phyloP scores from a whole-genome alignment of 2,888 invertebrate species.

The Eulithis prunata region DNA sequence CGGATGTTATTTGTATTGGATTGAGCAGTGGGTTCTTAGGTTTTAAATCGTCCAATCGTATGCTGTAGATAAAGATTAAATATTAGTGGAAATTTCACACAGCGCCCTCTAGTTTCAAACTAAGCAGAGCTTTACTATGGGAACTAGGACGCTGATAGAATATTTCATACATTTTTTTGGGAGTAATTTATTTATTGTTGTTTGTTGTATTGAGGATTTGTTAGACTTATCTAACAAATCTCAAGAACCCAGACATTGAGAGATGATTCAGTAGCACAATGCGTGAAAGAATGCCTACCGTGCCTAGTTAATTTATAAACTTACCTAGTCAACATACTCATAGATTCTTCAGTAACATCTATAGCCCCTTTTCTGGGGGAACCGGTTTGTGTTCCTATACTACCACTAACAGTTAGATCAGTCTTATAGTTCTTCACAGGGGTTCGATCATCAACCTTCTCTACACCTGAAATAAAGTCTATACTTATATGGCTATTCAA shows the following conservation, averaged over 20 bases:
- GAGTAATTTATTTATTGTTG: too few relatives aligned
- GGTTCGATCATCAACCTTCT: conserved; percentile 62
- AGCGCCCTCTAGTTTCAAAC: too few relatives aligned
- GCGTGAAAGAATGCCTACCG: too few relatives aligned
- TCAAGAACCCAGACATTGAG: too few relatives aligned
- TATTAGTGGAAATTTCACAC: too few relatives aligned
- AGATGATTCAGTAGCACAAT: too few relatives aligned
- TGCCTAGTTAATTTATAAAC: too few relatives aligned
- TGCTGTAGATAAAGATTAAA: conserved; percentile 56
- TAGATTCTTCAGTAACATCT: conserved; percentile 55
- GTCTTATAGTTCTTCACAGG: conserved; percentile 77
- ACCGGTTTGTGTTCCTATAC: conserved; percentile 61
- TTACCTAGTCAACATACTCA: conserved; percentile 70
- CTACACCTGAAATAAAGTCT: conserved; percentile 19
- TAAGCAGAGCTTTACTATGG: too few relatives aligned
- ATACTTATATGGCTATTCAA: background rate
- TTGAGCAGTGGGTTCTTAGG: conserved; percentile 84
- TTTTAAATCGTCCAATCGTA: conserved; percentile 86
- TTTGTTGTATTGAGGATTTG: too few relatives aligned
- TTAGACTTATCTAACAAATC: too few relatives aligned
- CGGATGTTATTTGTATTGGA: conserved; percentile 87
- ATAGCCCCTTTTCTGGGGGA: conserved; percentile 65
- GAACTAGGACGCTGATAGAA: too few relatives aligned
- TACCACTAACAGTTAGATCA: conserved; percentile 76
- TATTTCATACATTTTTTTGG: too few relatives aligned